Evolutionary conservation across 2,113 vertebrate species (phyloP), one percentile per base, ranked within the genome.

Genomic region (Marcusenius ussheri): DNA sequence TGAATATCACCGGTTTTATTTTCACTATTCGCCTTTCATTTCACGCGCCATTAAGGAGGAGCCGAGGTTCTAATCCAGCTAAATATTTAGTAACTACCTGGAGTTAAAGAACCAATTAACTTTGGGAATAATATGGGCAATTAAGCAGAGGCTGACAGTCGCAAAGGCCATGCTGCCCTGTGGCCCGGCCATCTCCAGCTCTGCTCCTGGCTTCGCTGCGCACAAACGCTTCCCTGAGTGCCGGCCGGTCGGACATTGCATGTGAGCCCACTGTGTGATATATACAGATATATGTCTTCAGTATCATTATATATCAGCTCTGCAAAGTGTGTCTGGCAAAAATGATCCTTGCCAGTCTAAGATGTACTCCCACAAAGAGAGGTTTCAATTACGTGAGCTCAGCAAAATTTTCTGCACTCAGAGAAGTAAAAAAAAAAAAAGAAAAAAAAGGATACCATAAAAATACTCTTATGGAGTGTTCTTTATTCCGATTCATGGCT

Each of bases 1-100:
- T 99, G 98, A 99, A 99, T 99, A 99, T 99, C 98, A 99, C 98
- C 98, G 98, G 98, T 99, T 99, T 99, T 99, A 99, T 99, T 99
- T 99, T 98, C 98, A 98, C 98, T 99, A 99, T 99, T 98, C 99
- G 98, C 98, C 98, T 99, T 99, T 99, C 98, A 99, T 99, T 99
- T 99, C 98, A 99, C 98, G 98, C 97, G 95, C 97, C 98, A 99
- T 99, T 99, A 99, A 99, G 98, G 96, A 97, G 97, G 97, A 99
- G 97, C 98, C 97, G 97, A 97, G 97, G 97, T 99, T 98, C 98
- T 98, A 97, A 98, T 97, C 97, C 98, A 97, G 97, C 97, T 98
- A 99, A 99, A 99, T 98, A 99, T 99, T 99, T 99, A 99, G 98
- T 98, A 99, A 99, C 97, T 99, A 99, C 98, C 98, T 99, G 98